Percentiles rank a stretch among this genome's conserved stretches.
Evolutionary conservation across 1,140 invertebrate species (phyloP).

Genomic region (Camponotus pennsylvanicus): DNA sequence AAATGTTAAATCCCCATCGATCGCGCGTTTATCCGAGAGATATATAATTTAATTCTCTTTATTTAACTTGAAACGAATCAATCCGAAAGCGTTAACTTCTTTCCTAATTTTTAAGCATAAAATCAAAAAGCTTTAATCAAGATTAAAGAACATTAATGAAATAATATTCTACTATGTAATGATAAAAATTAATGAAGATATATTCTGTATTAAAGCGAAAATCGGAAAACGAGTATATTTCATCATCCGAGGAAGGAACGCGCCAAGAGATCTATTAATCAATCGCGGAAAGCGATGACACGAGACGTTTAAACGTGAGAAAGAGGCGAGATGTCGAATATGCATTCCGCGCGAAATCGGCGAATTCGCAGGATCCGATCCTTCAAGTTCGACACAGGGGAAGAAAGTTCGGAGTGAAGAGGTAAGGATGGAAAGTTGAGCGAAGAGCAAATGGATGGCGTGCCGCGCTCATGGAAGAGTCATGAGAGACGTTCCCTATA

Average conservation of each 20-base stretch:
- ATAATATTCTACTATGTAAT: neutral
- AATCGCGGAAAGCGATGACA: neutral
- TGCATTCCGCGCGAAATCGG: conserved; percentile 48
- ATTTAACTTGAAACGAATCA: neutral
- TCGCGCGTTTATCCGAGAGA: neutral
- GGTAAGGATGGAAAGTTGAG: conserved; percentile 55
- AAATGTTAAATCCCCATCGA: neutral
- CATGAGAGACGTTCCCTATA: conserved; percentile 41
- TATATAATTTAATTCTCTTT: neutral
- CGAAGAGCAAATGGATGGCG: conserved; percentile 54
- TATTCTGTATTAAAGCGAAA: neutral
- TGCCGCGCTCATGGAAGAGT: conserved; percentile 52
- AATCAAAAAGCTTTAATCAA: neutral
- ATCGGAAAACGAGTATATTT: neutral
- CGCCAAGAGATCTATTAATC: conserved; percentile 39
- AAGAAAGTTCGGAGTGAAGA: conserved; percentile 51
- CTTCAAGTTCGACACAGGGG: neutral
- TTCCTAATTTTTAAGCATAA: neutral
- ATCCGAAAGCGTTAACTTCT: neutral
- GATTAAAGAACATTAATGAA: neutral
- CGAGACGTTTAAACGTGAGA: neutral
- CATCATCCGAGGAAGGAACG: neutral
- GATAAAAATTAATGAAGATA: neutral
- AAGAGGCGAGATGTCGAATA: conserved; percentile 45
- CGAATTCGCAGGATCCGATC: conserved; percentile 16